Evolutionary conservation across 2,888 invertebrate genomes (phyloP).

Genomic region (Prostheceraeus crozeri): DNA sequence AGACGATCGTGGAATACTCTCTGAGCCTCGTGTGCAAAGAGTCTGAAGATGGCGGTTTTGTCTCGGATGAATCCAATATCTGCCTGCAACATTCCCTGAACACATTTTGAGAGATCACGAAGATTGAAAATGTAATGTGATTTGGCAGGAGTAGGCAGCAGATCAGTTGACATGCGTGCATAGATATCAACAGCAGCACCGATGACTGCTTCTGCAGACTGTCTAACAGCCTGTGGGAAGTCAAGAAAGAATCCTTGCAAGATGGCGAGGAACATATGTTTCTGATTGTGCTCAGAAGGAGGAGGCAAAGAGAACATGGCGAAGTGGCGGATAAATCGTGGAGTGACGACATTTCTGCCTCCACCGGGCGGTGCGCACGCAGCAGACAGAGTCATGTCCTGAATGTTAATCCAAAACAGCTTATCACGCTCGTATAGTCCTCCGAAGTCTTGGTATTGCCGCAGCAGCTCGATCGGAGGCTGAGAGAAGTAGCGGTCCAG

Average conservation of each 20-base stretch:
- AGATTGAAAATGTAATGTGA: slow-evolving; percentile 59
- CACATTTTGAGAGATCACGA: slow-evolving; percentile 73
- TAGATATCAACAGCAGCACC: slow-evolving; percentile 57
- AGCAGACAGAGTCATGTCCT: slow-evolving; percentile 65
- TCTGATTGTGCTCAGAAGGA: slow-evolving; percentile 56
- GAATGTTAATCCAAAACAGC: slow-evolving; percentile 77
- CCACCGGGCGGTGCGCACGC: slow-evolving; percentile 58
- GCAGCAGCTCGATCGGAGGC: slow-evolving; percentile 58
- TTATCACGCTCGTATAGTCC: slow-evolving; percentile 81
- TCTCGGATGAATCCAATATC: slow-evolving; percentile 60
- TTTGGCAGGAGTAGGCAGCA: slow-evolving; percentile 57
- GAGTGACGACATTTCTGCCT: slow-evolving; percentile 55
- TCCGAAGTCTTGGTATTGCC: slow-evolving; percentile 71
- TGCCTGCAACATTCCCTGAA: slow-evolving; percentile 77
- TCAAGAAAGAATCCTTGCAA: slow-evolving; percentile 68
- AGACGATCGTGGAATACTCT: slow-evolving; percentile 58
- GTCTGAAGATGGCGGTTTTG: slow-evolving; percentile 51
- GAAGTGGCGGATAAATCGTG: slow-evolving; percentile 56
- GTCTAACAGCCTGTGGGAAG: slow-evolving; percentile 63
- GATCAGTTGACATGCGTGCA: slow-evolving; percentile 54
- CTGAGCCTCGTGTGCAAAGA: slow-evolving; percentile 57
- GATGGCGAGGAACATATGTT: slow-evolving; percentile 55
- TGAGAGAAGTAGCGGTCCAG: slow-evolving; percentile 58
- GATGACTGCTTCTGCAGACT: slow-evolving; percentile 53
- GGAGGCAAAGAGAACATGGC: slow-evolving; percentile 55